A percentile compares a stretch with the other conserved stretches of the same genome.
Conservation (phyloP, 1,140 invertebrate genomes). For the Euwallacea fornicatus region DNA sequence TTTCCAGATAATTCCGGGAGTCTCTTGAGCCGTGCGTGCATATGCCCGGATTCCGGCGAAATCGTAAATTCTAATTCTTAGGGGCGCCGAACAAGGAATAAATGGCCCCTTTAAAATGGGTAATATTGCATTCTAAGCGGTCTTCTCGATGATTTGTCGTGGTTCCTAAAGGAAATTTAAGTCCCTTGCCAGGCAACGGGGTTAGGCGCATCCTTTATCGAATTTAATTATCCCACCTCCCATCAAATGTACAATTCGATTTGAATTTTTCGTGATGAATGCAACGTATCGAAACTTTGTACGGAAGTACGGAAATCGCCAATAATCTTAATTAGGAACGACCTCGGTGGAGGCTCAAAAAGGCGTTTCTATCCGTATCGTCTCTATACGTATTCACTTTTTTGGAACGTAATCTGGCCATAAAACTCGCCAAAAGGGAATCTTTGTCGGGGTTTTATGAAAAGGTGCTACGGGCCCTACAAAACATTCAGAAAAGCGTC, state of each 20-base stretch:
- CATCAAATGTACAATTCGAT: too few species aligned
- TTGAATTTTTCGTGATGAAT: too few species aligned
- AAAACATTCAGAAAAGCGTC: not conserved
- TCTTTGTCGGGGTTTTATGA: not conserved
- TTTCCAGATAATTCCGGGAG: not conserved
- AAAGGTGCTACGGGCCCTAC: not conserved
- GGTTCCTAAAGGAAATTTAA: slow-evolving; percentile 21
- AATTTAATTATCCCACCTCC: too few species aligned
- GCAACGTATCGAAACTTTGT: too few species aligned
- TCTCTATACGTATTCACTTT: not conserved
- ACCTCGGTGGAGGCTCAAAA: not conserved
- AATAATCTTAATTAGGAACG: not conserved
- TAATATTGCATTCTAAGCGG: slow-evolving; percentile 27
- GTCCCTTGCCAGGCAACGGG: not conserved
- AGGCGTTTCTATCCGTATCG: not conserved
- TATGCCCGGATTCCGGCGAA: not conserved
- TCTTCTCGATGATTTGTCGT: slow-evolving; percentile 26
- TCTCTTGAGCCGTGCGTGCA: slow-evolving; percentile 5
- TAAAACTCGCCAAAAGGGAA: not conserved
- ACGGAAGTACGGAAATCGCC: too few species aligned
- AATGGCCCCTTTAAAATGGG: slow-evolving; percentile 24
- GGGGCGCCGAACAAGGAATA: slow-evolving; percentile 18
- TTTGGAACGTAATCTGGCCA: not conserved
- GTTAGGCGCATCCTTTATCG: too few species aligned
- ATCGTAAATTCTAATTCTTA: slow-evolving; percentile 29